Evolutionary conservation across 2,888 invertebrate species (phyloP).

Genomic region (Halictus quadricinctus): DNA sequence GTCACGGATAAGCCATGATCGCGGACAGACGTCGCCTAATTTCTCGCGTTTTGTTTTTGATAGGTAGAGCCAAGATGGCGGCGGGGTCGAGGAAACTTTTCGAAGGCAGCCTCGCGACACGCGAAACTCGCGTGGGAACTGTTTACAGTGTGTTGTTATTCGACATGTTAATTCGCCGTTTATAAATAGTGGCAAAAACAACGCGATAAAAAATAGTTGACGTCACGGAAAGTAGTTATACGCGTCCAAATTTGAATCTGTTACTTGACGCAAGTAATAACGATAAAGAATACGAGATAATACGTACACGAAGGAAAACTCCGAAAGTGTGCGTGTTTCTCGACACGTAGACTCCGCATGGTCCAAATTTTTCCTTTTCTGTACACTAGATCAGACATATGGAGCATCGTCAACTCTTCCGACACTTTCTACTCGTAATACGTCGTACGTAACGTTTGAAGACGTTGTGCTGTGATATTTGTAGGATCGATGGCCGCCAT

Average conservation of each 20-base stretch:
- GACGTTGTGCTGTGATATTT: no score
- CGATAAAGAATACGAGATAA: slow-evolving; percentile 11
- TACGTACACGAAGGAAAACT: background rate
- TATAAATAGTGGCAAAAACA: slow-evolving; percentile 44
- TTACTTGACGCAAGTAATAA: slow-evolving; percentile 36
- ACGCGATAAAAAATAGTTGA: slow-evolving; percentile 48
- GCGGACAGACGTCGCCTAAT: background rate
- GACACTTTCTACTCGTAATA: background rate
- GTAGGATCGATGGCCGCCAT: no score
- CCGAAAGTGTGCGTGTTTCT: background rate
- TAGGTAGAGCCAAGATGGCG: background rate
- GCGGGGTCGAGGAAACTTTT: background rate
- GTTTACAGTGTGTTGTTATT: slow-evolving; percentile 10
- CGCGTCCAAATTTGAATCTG: slow-evolving; percentile 42
- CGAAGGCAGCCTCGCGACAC: background rate
- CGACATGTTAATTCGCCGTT: slow-evolving; percentile 16
- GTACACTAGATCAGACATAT: background rate
- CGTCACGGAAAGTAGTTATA: slow-evolving; percentile 40
- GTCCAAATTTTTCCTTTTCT: background rate
- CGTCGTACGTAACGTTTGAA: background rate
- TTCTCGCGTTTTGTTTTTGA: background rate
- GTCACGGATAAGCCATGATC: background rate
- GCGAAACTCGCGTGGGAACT: slow-evolving; percentile 25
- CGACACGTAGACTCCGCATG: slow-evolving; percentile 1
- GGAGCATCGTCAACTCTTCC: background rate